These are phyloP conservation scores for Liasis olivaceus DNA, from an alignment of 2,797 vertebrate genomes.

Conservation along the genomic window DNA sequence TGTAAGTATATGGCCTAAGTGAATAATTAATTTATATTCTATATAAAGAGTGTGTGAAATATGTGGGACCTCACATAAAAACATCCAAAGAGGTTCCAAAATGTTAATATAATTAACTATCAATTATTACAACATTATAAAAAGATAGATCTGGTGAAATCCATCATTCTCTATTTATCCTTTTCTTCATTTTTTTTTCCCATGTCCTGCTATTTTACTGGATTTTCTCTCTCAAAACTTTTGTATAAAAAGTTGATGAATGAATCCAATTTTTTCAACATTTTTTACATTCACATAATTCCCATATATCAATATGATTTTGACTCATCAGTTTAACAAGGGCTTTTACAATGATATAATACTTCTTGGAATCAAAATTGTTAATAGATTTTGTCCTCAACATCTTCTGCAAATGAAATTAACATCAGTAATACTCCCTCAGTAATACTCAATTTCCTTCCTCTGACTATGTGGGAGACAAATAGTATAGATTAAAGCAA, in stretches of 20 bases:
- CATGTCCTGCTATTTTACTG: background rate
- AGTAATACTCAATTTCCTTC: background rate
- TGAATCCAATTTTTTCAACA: background rate
- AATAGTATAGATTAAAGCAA: background rate
- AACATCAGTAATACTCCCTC: background rate
- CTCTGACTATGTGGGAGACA: background rate
- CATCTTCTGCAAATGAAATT: slow-evolving; percentile 7
- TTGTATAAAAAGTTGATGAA: background rate
- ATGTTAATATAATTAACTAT: slow-evolving; percentile 58
- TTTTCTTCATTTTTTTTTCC: slow-evolving; percentile 29
- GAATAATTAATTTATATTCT: slow-evolving; percentile 66
- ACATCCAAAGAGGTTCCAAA: slow-evolving; percentile 61
- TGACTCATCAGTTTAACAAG: background rate
- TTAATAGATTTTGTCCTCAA: background rate
- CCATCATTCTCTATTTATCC: slow-evolving; percentile 15
- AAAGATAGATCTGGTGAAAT: slow-evolving; percentile 40
- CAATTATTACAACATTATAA: slow-evolving; percentile 54
- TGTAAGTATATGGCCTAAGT: slow-evolving; percentile 68
- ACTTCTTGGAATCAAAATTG: background rate
- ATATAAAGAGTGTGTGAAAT: slow-evolving; percentile 65
- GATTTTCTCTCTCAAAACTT: slow-evolving; percentile 3
- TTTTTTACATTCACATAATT: background rate
- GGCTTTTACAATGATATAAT: background rate
- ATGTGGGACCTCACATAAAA: slow-evolving; percentile 60
- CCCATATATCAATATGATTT: background rate